Evolutionary conservation across 2,797 vertebrate species (phyloP), one percentile per base, ranked within the genome.

Genomic region (Oreochromis grahami): DNA sequence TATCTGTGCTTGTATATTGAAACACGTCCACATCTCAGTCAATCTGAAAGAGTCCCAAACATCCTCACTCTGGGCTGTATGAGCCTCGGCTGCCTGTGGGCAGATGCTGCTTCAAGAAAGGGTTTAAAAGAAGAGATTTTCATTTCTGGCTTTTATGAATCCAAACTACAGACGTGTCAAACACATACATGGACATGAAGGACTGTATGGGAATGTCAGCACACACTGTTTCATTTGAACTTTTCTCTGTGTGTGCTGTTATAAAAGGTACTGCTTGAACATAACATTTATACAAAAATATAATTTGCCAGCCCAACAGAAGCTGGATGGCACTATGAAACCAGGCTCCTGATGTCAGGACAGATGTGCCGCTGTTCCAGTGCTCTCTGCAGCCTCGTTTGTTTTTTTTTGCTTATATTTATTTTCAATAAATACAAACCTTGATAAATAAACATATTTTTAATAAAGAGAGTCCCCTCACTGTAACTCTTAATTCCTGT

Each of bases 401-500:
- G 1, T 17, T 6, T 19, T n/a, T 60, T 29, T 34, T 10, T 58
- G 56, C 34, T 60, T 60, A 29, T 58, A 10, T 58, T 58, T 32
- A 1, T 53, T 24, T 6, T 4, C 4, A 53, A 24, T 4, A 17
- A 34, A 34, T 34, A 7, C 15, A 60, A 60, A 60, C 29, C 0
- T 34, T 60, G 29, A 60, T 19, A 32, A 34, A 34, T 60, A 19
- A 60, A 34, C 9, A 11, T 34, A 34, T 0, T 34, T 0, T 19
- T 60, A 60, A 60, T 34, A 34, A 60, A 60, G 15, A 7, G 29
- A 45, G 38, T 2, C 1, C 5, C 38, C 13, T 43, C 13, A 70
- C 38, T 43, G 65, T 10, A 70, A 70, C 36, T 10, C 1, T 43
- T 68, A 41, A 24, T 43, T 24, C 5, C 65, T 72, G 24, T 70